Conservation (phyloP, 1,140 invertebrate genomes). For the Caenorhabditis elegans region DNA sequence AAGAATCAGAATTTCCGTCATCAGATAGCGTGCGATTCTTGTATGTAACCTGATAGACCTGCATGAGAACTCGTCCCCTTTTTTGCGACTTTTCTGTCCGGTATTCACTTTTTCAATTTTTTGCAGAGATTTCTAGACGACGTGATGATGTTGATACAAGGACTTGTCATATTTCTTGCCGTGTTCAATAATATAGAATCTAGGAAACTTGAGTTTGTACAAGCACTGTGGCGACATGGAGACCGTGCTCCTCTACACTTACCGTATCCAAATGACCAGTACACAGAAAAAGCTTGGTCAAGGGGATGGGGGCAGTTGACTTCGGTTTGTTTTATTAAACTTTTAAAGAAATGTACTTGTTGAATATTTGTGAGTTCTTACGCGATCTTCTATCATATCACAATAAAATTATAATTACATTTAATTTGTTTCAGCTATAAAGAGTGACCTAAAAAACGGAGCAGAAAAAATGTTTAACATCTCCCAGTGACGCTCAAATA, state of each 20-base stretch:
- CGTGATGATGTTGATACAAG: background rate
- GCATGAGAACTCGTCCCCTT: background rate
- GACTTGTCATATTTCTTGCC: background rate
- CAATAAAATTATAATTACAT: no score
- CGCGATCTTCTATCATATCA: no score
- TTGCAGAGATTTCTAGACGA: background rate
- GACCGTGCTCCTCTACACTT: slow-evolving; percentile 8
- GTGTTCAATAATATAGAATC: background rate
- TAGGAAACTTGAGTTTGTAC: slow-evolving; percentile 38
- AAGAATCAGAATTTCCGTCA: slow-evolving; percentile 8
- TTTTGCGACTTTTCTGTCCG: background rate
- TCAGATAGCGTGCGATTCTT: slow-evolving; percentile 24
- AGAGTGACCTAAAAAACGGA: no score
- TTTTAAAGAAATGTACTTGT: background rate
- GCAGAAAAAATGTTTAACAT: no score
- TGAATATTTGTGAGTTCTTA: no score
- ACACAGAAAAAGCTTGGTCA: slow-evolving; percentile 18
- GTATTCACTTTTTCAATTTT: background rate
- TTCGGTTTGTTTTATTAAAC: background rate
- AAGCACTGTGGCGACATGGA: background rate
- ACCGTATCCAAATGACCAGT: slow-evolving; percentile 31
- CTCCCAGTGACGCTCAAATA: no score
- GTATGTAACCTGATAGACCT: background rate
- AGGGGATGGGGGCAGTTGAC: slow-evolving; percentile 35
- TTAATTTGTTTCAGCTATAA: no score